A percentile compares a stretch with the other conserved stretches of the same genome.
phyloP scores from a whole-genome alignment of 2,888 invertebrate species.

The Brachypterus glaber region DNA sequence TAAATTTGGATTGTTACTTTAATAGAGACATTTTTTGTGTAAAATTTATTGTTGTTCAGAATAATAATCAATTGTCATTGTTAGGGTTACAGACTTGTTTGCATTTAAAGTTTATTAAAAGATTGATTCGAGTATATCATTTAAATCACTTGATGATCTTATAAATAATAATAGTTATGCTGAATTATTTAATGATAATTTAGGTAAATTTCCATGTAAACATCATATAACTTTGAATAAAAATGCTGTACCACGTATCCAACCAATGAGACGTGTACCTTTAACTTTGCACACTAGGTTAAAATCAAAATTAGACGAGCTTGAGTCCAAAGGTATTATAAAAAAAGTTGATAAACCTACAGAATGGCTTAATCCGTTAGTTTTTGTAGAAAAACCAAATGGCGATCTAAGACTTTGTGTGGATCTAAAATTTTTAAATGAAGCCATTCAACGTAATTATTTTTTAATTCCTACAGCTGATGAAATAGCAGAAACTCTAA shows the following conservation, averaged over 20 bases:
- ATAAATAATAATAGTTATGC: conserved; percentile 5
- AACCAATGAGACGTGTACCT: background rate
- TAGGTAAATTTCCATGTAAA: conserved; percentile 16
- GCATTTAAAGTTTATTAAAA: conserved; percentile 11
- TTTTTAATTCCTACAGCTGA: conserved; percentile 17
- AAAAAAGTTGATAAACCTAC: conserved; percentile 16
- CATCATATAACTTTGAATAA: conserved; percentile 17
- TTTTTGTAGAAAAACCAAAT: conserved; percentile 19
- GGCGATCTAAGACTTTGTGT: conserved; percentile 14
- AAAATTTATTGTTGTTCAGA: background rate
- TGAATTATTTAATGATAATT: conserved; percentile 11
- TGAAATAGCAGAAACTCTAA: conserved; percentile 15
- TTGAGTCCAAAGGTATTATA: background rate
- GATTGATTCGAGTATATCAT: conserved; percentile 8
- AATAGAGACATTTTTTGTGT: conserved; percentile 6
- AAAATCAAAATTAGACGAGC: background rate
- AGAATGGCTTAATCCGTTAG: conserved; percentile 16
- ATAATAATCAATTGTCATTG: background rate
- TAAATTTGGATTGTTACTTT: background rate
- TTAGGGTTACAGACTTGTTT: conserved; percentile 13
- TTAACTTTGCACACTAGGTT: background rate
- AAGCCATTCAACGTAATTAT: conserved; percentile 12
- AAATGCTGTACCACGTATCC: conserved; percentile 9
- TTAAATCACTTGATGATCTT: conserved; percentile 9
- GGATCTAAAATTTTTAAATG: conserved; percentile 16